Percentiles rank a stretch among this genome's conserved stretches.
phyloP scores from a whole-genome alignment of 2,888 invertebrate genomes.

The Petrophora chlorosata region DNA sequence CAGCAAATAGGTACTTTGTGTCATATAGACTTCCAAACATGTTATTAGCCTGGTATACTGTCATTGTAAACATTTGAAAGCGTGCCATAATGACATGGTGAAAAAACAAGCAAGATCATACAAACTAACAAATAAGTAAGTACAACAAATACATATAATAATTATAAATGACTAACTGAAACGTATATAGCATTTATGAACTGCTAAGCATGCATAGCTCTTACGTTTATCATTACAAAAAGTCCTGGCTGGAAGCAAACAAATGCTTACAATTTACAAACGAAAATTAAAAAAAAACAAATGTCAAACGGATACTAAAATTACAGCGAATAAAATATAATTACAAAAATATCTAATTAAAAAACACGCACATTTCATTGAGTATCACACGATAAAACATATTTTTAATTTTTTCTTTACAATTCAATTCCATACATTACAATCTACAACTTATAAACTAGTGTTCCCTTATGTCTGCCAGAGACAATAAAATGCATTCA shows the following conservation, averaged over 20 bases:
- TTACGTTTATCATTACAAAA: slow-evolving; percentile 55
- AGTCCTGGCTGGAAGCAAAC: slow-evolving; percentile 78
- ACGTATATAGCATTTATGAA: slow-evolving; percentile 78
- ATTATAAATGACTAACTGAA: slow-evolving; percentile 56
- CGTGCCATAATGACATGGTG: slow-evolving; percentile 77
- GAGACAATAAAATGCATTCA: slow-evolving; percentile 21
- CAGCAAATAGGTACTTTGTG: slow-evolving; percentile 2
- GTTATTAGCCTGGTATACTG: slow-evolving; percentile 45
- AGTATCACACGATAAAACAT: slow-evolving; percentile 59
- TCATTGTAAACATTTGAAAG: slow-evolving; percentile 84
- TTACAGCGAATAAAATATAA: slow-evolving; percentile 35
- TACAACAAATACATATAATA: slow-evolving; percentile 79
- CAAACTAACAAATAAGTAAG: slow-evolving; percentile 78
- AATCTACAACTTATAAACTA: slow-evolving; percentile 33
- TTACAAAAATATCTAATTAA: slow-evolving; percentile 48
- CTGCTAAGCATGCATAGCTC: slow-evolving; percentile 83
- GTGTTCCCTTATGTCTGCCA: slow-evolving; percentile 24
- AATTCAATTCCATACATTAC: slow-evolving; percentile 44
- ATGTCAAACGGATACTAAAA: slow-evolving; percentile 48
- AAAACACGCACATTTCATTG: slow-evolving; percentile 59
- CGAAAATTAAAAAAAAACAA: slow-evolving; percentile 50
- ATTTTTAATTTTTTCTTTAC: slow-evolving; percentile 31
- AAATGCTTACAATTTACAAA: slow-evolving; percentile 84
- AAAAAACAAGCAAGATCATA: slow-evolving; percentile 63
- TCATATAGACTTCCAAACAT: slow-evolving; percentile 69